phyloP scores from a whole-genome alignment of 2,797 vertebrate genomes.

The Rachycentron canadum region DNA sequence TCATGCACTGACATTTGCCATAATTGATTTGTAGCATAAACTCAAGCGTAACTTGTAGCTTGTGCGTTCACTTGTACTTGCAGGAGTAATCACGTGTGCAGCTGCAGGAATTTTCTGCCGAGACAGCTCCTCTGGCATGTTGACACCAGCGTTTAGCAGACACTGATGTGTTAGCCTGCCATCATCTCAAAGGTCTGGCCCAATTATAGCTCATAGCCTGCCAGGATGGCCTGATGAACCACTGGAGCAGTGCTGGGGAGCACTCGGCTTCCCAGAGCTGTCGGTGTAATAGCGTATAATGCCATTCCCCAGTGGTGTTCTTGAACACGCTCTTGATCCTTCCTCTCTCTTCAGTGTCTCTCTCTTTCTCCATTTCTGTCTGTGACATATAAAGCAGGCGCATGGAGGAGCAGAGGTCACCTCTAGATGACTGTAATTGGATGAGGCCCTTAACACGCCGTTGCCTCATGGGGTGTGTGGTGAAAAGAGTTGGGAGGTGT shows the following conservation, averaged over 20 bases:
- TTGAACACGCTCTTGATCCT: slow-evolving; percentile 44
- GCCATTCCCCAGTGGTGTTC: slow-evolving; percentile 58
- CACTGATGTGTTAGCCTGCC: slow-evolving; percentile 61
- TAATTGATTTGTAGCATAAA: not conserved
- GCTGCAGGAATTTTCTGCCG: slow-evolving; percentile 39
- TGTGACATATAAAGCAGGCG: slow-evolving; percentile 67
- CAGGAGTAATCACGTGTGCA: slow-evolving; percentile 27
- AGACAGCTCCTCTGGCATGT: slow-evolving; percentile 59
- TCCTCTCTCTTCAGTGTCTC: slow-evolving; percentile 26
- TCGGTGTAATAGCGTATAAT: slow-evolving; percentile 60
- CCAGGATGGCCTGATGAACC: slow-evolving; percentile 70
- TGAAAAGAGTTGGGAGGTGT: slow-evolving; percentile 12
- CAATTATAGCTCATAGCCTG: slow-evolving; percentile 72
- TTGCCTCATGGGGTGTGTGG: slow-evolving; percentile 45
- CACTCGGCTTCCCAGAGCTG: slow-evolving; percentile 62
- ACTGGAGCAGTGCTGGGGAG: slow-evolving; percentile 51
- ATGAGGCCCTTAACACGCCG: slow-evolving; percentile 61
- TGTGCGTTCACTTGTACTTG: not conserved
- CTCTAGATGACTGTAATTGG: slow-evolving; percentile 74
- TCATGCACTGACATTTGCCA: not conserved
- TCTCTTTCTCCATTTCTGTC: slow-evolving; percentile 39
- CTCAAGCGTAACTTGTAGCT: not conserved
- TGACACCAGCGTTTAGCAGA: slow-evolving; percentile 73
- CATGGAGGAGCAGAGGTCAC: slow-evolving; percentile 64
- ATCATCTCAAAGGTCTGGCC: slow-evolving; percentile 72